These are phyloP conservation scores for Atlantisia rogersi DNA, from an alignment of 2,113 vertebrate species.

Conservation along the genomic window DNA sequence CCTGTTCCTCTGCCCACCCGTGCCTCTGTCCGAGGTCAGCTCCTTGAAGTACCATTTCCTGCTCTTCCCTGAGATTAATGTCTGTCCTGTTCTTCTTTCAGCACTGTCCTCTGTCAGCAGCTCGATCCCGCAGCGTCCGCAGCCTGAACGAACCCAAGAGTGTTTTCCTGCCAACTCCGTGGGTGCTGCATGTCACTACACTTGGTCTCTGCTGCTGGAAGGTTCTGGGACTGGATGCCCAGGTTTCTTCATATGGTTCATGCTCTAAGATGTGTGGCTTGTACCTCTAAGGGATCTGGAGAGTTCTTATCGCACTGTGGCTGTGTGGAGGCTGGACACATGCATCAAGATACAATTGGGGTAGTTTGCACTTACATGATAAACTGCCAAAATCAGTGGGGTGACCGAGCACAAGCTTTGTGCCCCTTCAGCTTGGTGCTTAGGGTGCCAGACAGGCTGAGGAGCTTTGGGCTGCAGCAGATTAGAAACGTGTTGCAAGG, in stretches of 20 bases:
- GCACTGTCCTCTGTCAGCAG: background rate
- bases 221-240: too few species aligned
- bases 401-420: too few species aligned
- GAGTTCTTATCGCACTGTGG: background rate
- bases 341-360: background rate
- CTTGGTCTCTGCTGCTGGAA: too few species aligned
- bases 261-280: background rate
- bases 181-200: too few species aligned
- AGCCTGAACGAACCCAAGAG: slow-evolving; percentile 42
- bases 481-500: background rate
- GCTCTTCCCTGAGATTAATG: background rate
- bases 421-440: background rate
- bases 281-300: background rate
- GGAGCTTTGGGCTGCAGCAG: background rate
- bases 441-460: background rate
- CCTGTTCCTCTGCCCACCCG: background rate
- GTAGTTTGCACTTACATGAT: background rate
- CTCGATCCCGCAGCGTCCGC: background rate
- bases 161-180: slow-evolving; percentile 7
- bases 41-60: background rate
- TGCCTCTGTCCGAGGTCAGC: background rate
- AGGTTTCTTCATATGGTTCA: background rate
- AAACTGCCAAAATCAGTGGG: background rate
- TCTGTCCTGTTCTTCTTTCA: slow-evolving; percentile 54
- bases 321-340: background rate